phyloP scores from a whole-genome alignment of 2,113 vertebrate genomes.

The Pavo muticus region DNA sequence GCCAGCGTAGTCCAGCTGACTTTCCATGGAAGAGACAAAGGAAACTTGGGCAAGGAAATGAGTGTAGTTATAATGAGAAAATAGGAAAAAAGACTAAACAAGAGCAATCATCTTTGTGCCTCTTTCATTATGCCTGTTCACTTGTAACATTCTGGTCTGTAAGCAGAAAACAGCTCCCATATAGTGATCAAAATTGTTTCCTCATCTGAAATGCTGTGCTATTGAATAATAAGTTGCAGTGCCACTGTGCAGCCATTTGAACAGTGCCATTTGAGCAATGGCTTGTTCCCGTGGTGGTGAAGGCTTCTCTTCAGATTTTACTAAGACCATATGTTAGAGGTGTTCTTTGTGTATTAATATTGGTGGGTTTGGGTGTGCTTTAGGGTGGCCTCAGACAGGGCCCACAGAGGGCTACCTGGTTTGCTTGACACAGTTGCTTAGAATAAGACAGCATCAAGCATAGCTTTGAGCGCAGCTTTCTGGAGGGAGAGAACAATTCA shows the following conservation, averaged over 20 bases:
- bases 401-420: not conserved
- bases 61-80: conserved; percentile 23
- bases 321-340: not conserved
- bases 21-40: conserved; percentile 37
- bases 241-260: not conserved
- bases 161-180: not conserved
- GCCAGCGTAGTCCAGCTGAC: not conserved
- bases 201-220: not conserved
- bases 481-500: not conserved
- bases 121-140: not conserved
- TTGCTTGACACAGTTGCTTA: not conserved
- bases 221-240: not conserved
- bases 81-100: not conserved
- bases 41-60: conserved; percentile 19
- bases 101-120: not conserved
- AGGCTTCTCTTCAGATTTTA: not conserved
- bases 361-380: not conserved
- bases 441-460: not conserved
- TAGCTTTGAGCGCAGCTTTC: not conserved
- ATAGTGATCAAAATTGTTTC: not conserved
- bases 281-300: not conserved
- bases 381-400: not conserved
- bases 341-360: not conserved
- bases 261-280: not conserved
- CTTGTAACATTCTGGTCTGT: not conserved